Conservation (phyloP, 2,888 invertebrate genomes). For the Quadroppia sp. region DNA sequence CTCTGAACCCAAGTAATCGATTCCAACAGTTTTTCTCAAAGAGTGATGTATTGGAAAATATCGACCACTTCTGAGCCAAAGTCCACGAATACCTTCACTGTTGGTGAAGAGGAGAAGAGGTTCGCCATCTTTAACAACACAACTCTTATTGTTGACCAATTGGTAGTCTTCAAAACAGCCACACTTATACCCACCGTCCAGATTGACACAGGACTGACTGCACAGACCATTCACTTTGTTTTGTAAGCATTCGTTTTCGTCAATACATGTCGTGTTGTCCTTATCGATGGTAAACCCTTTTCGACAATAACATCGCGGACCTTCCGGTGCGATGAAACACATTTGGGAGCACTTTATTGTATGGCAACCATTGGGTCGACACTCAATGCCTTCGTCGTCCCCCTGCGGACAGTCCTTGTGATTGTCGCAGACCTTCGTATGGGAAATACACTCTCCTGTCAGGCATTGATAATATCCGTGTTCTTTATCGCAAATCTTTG, state of each 20-base stretch:
- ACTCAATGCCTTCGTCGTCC: conserved; percentile 47
- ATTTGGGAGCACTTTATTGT: conserved; percentile 42
- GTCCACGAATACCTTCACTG: conserved; percentile 55
- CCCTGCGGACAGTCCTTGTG: conserved; percentile 46
- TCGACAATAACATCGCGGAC: conserved; percentile 46
- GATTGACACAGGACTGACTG: conserved; percentile 58
- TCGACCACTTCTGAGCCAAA: conserved; percentile 56
- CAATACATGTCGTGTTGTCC: conserved; percentile 49
- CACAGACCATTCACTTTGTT: conserved; percentile 56
- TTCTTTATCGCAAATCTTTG: conserved; percentile 31
- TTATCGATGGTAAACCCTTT: conserved; percentile 44
- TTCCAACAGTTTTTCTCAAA: conserved; percentile 27
- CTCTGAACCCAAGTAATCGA: conserved; percentile 34
- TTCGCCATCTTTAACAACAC: conserved; percentile 35
- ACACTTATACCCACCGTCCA: conserved; percentile 66
- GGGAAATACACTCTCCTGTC: conserved; percentile 45
- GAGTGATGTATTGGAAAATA: conserved; percentile 43
- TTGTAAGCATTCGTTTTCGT: conserved; percentile 49
- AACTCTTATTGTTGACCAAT: conserved; percentile 60
- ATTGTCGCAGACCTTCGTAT: conserved; percentile 45
- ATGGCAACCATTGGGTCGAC: conserved; percentile 40
- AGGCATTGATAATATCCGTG: conserved; percentile 32
- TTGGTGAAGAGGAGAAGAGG: conserved; percentile 64
- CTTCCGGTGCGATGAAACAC: conserved; percentile 40
- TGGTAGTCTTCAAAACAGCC: conserved; percentile 62